These are phyloP conservation scores for Seriola rivoliana DNA, from an alignment of 2,113 vertebrate species.

Conservation along the genomic window DNA sequence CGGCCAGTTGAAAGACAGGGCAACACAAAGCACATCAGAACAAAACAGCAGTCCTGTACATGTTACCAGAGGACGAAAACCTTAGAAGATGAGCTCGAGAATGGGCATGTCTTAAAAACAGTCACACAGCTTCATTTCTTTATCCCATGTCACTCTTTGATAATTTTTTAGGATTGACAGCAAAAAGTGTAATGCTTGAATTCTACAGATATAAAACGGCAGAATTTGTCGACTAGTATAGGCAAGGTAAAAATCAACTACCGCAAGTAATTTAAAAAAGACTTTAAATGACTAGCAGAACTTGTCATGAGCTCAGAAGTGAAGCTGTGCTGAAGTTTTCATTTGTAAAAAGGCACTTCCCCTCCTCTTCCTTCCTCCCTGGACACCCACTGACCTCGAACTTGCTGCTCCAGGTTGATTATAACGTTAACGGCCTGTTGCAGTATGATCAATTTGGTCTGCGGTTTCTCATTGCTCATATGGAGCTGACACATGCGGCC, in stretches of 20 bases:
- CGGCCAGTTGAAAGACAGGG: constrained; percentile 46
- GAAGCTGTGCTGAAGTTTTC: constrained; percentile 69
- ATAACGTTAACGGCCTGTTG: constrained; percentile 99
- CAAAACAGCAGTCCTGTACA: constrained; percentile 56
- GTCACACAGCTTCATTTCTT: constrained; percentile 70
- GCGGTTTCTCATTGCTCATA: constrained; percentile 98
- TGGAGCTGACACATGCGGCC: constrained; percentile 99
- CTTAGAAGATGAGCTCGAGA: constrained; percentile 56
- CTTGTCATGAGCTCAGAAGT: constrained; percentile 38
- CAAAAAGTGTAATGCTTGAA: neutral
- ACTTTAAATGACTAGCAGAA: constrained; percentile 3
- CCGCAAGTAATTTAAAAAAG: neutral
- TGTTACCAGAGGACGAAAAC: constrained; percentile 52
- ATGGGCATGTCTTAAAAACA: constrained; percentile 66
- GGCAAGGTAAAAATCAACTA: neutral
- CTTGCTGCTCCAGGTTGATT: constrained; percentile 99
- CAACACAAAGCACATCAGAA: constrained; percentile 56
- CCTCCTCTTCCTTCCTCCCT: constrained; percentile 78
- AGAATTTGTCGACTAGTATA: neutral
- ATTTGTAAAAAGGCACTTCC: constrained; percentile 59
- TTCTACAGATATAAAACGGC: neutral
- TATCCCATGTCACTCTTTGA: constrained; percentile 1
- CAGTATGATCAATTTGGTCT: constrained; percentile 99
- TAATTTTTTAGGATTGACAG: neutral
- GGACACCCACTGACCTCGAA: constrained; percentile 98